These are phyloP conservation scores for Artemia franciscana DNA, from an alignment of 1,140 invertebrate genomes.

Conservation along the genomic window DNA sequence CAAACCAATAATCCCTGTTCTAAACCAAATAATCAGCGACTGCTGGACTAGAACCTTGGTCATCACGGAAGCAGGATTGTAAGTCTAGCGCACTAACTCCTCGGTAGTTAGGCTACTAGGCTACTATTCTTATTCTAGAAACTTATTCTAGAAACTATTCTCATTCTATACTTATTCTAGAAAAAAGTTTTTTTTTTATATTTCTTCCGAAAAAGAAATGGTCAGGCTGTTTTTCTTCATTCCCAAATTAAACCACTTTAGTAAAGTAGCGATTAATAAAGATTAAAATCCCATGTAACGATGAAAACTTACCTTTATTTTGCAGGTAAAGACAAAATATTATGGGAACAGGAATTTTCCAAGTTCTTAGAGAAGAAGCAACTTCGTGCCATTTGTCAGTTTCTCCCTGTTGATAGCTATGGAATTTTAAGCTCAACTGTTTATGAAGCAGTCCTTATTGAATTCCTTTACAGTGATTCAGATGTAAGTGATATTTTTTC, in stretches of 20 bases:
- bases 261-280: too few relatives aligned
- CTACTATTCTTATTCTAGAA: neutral
- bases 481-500: slow-evolving; percentile 21
- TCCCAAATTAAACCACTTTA: neutral
- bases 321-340: slow-evolving; percentile 50
- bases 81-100: too few relatives aligned
- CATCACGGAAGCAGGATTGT: too few relatives aligned
- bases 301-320: too few relatives aligned
- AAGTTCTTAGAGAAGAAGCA: slow-evolving; percentile 70
- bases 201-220: neutral
- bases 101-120: neutral
- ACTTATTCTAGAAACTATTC: neutral
- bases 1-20: too few relatives aligned
- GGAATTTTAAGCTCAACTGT: slow-evolving; percentile 50
- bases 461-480: slow-evolving; percentile 68
- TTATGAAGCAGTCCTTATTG: slow-evolving; percentile 87
- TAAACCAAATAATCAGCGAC: too few relatives aligned
- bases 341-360: slow-evolving; percentile 83
- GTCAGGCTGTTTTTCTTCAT: too few relatives aligned
- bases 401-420: slow-evolving; percentile 39
- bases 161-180: neutral
- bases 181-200: neutral
- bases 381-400: slow-evolving; percentile 56
- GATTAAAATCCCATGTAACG: too few relatives aligned
- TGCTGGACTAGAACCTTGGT: too few relatives aligned